A percentile compares a stretch with the other conserved stretches of the same genome.
Conservation (phyloP, 2,797 vertebrate genomes). For the Ctenochaetus hawaiiensis region DNA sequence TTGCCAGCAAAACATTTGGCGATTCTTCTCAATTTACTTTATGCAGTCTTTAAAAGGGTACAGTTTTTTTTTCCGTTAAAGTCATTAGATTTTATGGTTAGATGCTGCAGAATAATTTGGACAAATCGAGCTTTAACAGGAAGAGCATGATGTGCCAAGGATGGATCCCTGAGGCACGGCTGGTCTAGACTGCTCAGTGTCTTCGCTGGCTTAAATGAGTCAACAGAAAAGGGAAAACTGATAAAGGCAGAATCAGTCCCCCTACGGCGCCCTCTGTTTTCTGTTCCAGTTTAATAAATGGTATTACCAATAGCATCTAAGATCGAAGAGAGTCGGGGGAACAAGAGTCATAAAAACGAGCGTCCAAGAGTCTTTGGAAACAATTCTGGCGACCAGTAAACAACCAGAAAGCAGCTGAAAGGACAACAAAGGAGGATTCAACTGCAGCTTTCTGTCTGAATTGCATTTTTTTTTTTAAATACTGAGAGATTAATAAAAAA, state of each 20-base stretch:
- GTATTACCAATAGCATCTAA: conserved; percentile 34
- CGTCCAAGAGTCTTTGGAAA: conserved; percentile 42
- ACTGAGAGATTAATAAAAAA: conserved; percentile 6
- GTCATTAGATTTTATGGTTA: conserved; percentile 25
- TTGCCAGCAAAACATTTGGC: conserved; percentile 1
- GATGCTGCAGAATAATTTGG: conserved; percentile 37
- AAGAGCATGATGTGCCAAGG: conserved; percentile 37
- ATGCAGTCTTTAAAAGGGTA: not conserved
- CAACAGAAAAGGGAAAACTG: conserved; percentile 31
- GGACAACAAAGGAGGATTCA: not conserved
- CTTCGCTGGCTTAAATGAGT: not conserved
- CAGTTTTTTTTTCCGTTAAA: not conserved
- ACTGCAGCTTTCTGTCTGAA: not conserved
- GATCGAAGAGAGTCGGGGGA: conserved; percentile 48
- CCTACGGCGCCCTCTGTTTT: conserved; percentile 44
- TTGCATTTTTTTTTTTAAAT: not conserved
- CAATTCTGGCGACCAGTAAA: conserved; percentile 40
- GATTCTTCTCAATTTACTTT: conserved; percentile 1
- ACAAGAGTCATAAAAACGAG: conserved; percentile 30
- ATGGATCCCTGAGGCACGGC: conserved; percentile 49
- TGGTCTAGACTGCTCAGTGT: not conserved
- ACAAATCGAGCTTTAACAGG: conserved; percentile 32
- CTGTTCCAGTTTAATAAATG: conserved; percentile 42
- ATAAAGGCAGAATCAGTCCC: conserved; percentile 37
- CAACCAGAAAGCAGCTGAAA: conserved; percentile 23